Percentiles rank a stretch among this genome's conserved stretches.
Conservation (phyloP, 2,113 vertebrate species). For the Lamprologus sp. region DNA sequence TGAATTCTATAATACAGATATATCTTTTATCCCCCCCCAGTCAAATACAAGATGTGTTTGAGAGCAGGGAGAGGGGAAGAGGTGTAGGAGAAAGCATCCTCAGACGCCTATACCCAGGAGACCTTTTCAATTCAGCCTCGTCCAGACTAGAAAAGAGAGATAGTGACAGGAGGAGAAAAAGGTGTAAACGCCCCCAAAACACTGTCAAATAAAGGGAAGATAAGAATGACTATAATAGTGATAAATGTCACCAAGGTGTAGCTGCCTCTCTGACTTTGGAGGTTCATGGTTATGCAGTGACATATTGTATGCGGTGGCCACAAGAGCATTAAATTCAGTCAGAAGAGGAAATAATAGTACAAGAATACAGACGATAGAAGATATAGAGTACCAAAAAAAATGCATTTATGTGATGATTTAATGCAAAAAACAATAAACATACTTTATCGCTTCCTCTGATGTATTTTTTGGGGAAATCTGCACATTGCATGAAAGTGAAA, state of each 20-base stretch:
- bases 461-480: background rate
- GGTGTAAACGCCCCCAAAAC: constrained; percentile 23
- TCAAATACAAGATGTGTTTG: background rate
- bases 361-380: background rate
- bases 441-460: background rate
- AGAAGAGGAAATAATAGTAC: background rate
- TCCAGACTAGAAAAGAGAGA: constrained; percentile 20
- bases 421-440: background rate
- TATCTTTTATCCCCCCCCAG: background rate
- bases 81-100: background rate
- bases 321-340: background rate
- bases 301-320: background rate
- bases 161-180: constrained; percentile 2
- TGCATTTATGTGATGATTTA: background rate
- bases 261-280: background rate
- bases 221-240: constrained; percentile 45
- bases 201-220: constrained; percentile 40
- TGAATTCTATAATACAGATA: background rate
- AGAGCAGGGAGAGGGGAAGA: background rate
- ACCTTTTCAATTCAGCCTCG: constrained; percentile 30
- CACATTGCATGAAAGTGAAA: background rate
- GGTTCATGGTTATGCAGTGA: constrained; percentile 21
- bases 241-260: constrained; percentile 51
- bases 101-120: constrained; percentile 2
- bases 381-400: background rate